These are phyloP conservation scores for Disparrhopalites patrizii DNA, from an alignment of 2,888 invertebrate species.

Conservation along the genomic window DNA sequence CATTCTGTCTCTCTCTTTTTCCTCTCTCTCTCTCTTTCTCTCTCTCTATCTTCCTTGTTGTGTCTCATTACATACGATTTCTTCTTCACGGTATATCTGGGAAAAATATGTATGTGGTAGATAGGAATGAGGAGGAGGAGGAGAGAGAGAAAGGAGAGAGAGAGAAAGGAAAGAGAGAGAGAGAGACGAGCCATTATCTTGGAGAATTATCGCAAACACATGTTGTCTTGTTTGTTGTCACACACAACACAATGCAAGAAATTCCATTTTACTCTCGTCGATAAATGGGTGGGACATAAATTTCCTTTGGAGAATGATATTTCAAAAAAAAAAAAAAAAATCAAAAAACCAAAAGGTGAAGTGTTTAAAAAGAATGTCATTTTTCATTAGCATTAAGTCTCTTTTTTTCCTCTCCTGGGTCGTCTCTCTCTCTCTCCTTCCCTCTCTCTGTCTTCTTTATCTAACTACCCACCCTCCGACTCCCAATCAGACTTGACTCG, in stretches of 20 bases:
- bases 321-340: slow-evolving; percentile 21
- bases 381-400: slow-evolving; percentile 28
- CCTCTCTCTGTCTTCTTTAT: too few species aligned
- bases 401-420: background rate
- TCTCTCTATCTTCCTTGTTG: background rate
- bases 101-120: background rate
- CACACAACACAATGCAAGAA: slow-evolving; percentile 21
- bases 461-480: too few species aligned
- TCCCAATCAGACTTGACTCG: too few species aligned
- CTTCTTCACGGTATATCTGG: background rate
- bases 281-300: slow-evolving; percentile 25
- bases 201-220: slow-evolving; percentile 9
- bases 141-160: background rate
- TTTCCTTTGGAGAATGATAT: slow-evolving; percentile 25
- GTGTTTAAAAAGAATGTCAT: slow-evolving; percentile 18
- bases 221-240: slow-evolving; percentile 24
- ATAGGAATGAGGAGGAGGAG: background rate
- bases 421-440: too few species aligned
- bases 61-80: too few species aligned
- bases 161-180: slow-evolving; percentile 1
- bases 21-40: too few species aligned
- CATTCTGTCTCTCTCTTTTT: background rate
- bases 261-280: slow-evolving; percentile 18
- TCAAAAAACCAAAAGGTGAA: too few species aligned
- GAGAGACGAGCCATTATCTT: background rate